phyloP scores from a whole-genome alignment of 2,888 invertebrate species.

The Drosophila fungiperda region DNA sequence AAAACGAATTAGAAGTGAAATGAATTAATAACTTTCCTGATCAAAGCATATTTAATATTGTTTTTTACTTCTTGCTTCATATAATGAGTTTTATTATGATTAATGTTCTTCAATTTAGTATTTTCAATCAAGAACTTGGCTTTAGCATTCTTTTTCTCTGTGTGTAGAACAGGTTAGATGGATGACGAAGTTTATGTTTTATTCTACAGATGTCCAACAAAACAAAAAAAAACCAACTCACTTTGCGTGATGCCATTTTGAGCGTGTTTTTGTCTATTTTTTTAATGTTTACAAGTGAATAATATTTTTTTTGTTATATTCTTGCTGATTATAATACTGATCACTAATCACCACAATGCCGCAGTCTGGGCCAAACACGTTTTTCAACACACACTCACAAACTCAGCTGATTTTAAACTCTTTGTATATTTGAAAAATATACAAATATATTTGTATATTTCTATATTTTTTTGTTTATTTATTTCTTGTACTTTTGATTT shows the following conservation, averaged over 20 bases:
- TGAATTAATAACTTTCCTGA: neutral
- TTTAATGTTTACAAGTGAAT: conserved; percentile 39
- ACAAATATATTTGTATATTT: neutral
- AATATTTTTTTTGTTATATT: conserved; percentile 21
- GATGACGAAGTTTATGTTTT: neutral
- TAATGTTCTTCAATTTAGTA: neutral
- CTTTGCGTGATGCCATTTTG: conserved; percentile 79
- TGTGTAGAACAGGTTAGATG: conserved; percentile 25
- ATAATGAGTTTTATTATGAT: neutral
- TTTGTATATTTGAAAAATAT: conserved; percentile 46
- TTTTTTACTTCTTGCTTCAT: neutral
- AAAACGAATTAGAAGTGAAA: neutral
- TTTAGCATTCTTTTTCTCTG: neutral
- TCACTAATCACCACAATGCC: conserved; percentile 62
- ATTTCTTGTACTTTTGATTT: conserved; percentile 14
- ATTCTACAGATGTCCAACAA: neutral
- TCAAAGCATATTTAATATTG: neutral
- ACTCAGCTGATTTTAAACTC: conserved; percentile 8
- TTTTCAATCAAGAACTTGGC: neutral
- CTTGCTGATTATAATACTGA: conserved; percentile 53
- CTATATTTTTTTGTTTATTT: conserved; percentile 26
- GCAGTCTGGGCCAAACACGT: conserved; percentile 38
- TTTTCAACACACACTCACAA: conserved; percentile 18
- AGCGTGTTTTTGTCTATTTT: conserved; percentile 13
- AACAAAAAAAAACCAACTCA: conserved; percentile 57